Conservation (phyloP, 2,113 vertebrate species). For the Psittacara wagleri region DNA sequence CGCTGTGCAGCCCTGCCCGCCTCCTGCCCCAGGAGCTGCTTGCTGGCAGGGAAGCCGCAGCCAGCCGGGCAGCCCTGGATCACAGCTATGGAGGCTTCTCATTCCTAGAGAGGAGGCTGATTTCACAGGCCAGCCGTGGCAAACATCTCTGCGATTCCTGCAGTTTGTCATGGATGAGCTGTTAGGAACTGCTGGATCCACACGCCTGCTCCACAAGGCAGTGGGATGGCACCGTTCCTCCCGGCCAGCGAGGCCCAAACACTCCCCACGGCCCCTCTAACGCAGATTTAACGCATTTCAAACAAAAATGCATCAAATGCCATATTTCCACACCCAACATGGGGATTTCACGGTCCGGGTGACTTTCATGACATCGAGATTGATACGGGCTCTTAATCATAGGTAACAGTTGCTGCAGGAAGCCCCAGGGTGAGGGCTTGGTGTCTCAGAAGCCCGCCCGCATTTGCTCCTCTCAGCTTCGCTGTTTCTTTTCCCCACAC, state of each 20-base stretch:
- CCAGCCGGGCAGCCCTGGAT: background rate
- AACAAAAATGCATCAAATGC: constrained; percentile 51
- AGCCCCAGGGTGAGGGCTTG: background rate
- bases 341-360: constrained; percentile 25
- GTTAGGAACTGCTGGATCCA: background rate
- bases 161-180: constrained; percentile 14
- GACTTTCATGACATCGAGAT: constrained; percentile 26
- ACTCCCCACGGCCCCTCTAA: background rate
- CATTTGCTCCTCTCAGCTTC: background rate
- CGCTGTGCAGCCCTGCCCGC: background rate
- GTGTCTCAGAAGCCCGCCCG: background rate
- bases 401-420: constrained; percentile 23
- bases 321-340: background rate
- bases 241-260: rapidly evolving
- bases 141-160: background rate
- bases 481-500: background rate
- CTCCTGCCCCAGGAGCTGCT: background rate
- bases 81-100: background rate
- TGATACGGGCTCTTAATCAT: constrained; percentile 9
- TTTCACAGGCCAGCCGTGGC: constrained; percentile 3
- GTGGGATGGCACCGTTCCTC: background rate
- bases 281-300: constrained; percentile 42
- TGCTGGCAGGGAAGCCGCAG: background rate
- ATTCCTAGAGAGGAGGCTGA: constrained; percentile 45
- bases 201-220: background rate